Evolutionary conservation across 2,113 vertebrate genomes (phyloP).

Genomic region (Eulemur rufifrons): DNA sequence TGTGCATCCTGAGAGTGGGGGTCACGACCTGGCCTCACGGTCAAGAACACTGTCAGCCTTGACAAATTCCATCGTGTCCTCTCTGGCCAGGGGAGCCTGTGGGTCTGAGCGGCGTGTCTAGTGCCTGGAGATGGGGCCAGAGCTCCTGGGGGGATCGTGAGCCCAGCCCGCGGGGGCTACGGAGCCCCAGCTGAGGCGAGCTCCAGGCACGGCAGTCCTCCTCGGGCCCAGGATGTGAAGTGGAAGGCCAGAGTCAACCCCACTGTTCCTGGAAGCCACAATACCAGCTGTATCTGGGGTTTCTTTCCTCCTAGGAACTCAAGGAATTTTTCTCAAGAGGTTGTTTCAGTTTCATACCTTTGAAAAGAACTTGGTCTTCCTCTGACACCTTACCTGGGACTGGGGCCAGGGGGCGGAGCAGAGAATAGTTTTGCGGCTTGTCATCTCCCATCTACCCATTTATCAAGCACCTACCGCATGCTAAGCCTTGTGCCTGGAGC

Average conservation of each 20-base stretch:
- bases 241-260: neutral
- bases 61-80: rapidly evolving
- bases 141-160: neutral
- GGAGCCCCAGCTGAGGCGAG: neutral
- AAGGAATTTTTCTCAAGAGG: neutral
- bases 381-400: neutral
- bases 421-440: neutral
- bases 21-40: neutral
- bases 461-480: neutral
- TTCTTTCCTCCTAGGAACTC: neutral
- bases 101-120: neutral
- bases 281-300: neutral
- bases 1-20: neutral
- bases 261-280: neutral
- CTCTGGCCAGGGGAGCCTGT: neutral
- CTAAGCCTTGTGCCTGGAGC: neutral
- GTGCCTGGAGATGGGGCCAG: neutral
- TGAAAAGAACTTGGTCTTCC: neutral
- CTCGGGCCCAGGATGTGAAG: neutral
- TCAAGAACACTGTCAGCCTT: neutral
- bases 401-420: neutral
- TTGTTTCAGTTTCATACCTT: neutral
- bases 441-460: neutral
- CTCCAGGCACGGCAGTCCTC: neutral
- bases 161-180: neutral